Evolutionary conservation across 2,113 vertebrate species (phyloP).

Genomic region (Acanthisitta chloris): DNA sequence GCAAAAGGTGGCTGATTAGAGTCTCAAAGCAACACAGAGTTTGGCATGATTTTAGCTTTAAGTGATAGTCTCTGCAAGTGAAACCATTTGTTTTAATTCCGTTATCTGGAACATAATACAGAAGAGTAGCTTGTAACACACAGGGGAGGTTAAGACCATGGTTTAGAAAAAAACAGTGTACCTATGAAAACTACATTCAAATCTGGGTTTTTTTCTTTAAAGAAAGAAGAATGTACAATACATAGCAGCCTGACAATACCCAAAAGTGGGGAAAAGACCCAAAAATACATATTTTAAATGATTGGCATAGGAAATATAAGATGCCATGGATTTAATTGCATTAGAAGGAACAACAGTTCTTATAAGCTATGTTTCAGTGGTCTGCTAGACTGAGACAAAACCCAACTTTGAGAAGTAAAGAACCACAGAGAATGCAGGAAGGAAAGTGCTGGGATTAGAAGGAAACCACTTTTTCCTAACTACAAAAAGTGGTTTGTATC

Average conservation of each 20-base stretch:
- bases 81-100: background rate
- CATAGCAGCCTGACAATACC: background rate
- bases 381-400: background rate
- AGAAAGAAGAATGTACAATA: background rate
- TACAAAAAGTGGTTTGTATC: background rate
- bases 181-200: background rate
- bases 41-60: background rate
- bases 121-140: background rate
- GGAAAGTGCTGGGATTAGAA: background rate
- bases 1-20: slow-evolving; percentile 11
- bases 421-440: background rate
- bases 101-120: background rate
- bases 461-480: background rate
- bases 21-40: background rate
- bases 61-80: background rate
- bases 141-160: background rate
- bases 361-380: background rate
- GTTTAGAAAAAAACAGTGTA: background rate
- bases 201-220: background rate
- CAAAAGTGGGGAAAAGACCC: background rate
- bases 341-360: background rate
- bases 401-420: background rate
- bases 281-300: background rate
- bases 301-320: background rate
- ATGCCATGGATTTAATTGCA: background rate